Evolutionary conservation across 2,888 invertebrate species (phyloP), one percentile per base, ranked within the genome.

Genomic region (Scaptomyza reducta): DNA sequence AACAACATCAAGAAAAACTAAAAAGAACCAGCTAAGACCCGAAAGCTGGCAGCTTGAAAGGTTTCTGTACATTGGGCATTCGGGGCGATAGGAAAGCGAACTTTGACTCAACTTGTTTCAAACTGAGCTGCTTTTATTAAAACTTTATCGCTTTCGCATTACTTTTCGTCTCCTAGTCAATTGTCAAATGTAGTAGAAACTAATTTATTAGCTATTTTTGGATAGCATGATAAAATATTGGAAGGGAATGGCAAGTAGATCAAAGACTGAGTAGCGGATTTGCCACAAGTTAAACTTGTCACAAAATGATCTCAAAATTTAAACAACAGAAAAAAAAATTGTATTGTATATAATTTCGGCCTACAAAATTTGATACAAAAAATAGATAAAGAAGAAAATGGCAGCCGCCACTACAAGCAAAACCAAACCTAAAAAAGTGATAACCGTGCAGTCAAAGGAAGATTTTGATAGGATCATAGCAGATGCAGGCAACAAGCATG

Each of bases 401-500:
- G 77, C 77, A 31, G 6, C 74, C 25, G 44, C 46, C 47, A 11
- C 47, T 16, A 6, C 40, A n/a, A 54, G 31, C 29, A 72, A 61
- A 35, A 38, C 6, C 22, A 47, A 16, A 18, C 10, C 35, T 1
- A 87, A 74, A 18, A 83, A 75, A 46, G 87, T 88, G 5, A 76
- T 84, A 29, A 54, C 55, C 2, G 42, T 84, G 0, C 55, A 62
- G 18, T 82, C 87, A 9, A 84, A 88, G 38, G 38, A 13, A 1
- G 44, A 63, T 27, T 87, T 78, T 29, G 70, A 88, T 5, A 69
- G 50, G 46, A 18, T 67, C 6, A 16, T 85, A 10, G 51, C 53
- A 0, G 74, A 71, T 6, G 87, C 88, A 7, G 86, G 86, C 45
- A 76, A 74, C 6, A 82, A 77, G 45, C 85, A 85, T 51, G 44